phyloP scores from a whole-genome alignment of 2,888 invertebrate species.

The Pseudococcus jackbeardsleyi region DNA sequence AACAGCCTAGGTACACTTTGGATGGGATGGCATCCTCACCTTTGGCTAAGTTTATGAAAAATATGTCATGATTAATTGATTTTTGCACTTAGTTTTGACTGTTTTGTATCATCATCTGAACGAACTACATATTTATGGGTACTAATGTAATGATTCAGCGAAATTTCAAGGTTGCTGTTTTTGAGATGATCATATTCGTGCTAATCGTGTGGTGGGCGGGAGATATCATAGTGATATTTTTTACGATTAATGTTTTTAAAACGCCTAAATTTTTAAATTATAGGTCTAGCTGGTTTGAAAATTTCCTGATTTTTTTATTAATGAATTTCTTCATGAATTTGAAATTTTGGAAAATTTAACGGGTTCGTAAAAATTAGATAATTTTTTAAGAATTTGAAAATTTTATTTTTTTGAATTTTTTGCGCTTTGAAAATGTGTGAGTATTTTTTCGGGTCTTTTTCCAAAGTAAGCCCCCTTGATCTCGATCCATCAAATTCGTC shows the following conservation, averaged over 20 bases:
- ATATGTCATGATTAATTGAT: neutral
- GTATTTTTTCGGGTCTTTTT: too few relatives aligned
- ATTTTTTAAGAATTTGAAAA: too few relatives aligned
- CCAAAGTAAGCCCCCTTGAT: too few relatives aligned
- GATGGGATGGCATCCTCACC: neutral
- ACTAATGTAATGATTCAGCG: neutral
- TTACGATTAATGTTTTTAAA: neutral
- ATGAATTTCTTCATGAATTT: neutral
- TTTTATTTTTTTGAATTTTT: too few relatives aligned
- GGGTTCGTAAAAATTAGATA: too few relatives aligned
- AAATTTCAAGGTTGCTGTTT: slow-evolving; percentile 22
- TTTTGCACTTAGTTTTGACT: neutral
- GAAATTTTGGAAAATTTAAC: too few relatives aligned
- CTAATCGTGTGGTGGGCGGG: neutral
- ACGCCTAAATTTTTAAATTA: neutral
- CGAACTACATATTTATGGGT: neutral
- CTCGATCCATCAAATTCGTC: too few relatives aligned
- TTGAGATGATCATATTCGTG: neutral
- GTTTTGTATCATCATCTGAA: neutral
- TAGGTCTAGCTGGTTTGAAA: neutral
- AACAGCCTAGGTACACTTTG: slow-evolving; percentile 66
- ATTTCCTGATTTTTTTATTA: neutral
- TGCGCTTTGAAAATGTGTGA: too few relatives aligned
- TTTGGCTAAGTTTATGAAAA: neutral
- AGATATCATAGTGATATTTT: neutral